Base-by-base conservation (phyloP, 2,888 invertebrate species). In the Torymus aiolomorphi region DNA sequence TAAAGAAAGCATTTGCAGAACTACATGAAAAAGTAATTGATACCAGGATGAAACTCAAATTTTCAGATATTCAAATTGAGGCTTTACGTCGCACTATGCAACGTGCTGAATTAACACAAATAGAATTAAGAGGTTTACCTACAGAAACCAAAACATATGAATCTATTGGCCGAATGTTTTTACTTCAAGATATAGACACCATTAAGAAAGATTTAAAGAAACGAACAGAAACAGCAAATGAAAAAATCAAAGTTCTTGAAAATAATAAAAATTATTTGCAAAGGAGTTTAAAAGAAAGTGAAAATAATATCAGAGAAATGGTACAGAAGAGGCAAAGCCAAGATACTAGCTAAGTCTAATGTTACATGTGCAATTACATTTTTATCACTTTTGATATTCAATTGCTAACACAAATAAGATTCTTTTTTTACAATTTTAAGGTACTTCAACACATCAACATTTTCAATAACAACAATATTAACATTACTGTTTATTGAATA, bases 261-360 rank as follows among this genome's bases (percentile, higher is more conserved):
- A 93, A 92, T 83, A 96, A 94, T 85, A 97, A 96, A 91, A 91
- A 92, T n/a, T 96, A 96, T 89, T 91, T 97, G 85, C 96, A 96
- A 87, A 93, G 93, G 85, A 96, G 93, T 89, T 91, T 97, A 82
- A 96, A 96, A 88, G 97, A 97, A 88, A 95, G 95, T 87, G 95
- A 96, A 91, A 94, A 96, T 89, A 96, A 96, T 88, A 92, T 97
- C 66, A 92, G 97, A 84, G 97, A 97, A 92, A 93, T 97, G 93
- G 94, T 95, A 0, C 94, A 94, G 85, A 94, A 94, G 84, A 92
- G 93, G 82, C 87, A 88, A 71, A 88, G 84, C 69, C 88, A 87
- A 76, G 87, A 88, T 49, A 78, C 74, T 3, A 74, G 57, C 31
- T 66, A 71, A 67, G 13, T 49, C n/a, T 52, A 59, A n/a, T 66